phyloP scores from a whole-genome alignment of 2,113 vertebrate genomes.

The Sminthopsis crassicaudata region DNA sequence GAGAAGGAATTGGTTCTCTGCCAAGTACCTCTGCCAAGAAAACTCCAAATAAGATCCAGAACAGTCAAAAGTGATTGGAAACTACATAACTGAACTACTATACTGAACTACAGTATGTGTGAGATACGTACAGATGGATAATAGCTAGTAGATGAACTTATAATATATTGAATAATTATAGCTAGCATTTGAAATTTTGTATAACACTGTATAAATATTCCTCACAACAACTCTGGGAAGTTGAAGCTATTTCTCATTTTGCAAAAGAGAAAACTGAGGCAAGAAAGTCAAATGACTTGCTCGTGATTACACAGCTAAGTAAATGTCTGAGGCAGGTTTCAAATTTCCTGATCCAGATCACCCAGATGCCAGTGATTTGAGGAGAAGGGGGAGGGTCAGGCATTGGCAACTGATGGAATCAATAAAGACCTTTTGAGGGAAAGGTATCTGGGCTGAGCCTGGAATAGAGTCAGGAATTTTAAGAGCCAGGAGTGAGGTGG shows the following conservation, averaged over 20 bases:
- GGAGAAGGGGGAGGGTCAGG: too few relatives aligned
- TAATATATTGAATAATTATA: too few relatives aligned
- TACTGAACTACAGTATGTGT: background rate
- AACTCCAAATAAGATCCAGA: background rate
- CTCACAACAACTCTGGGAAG: too few relatives aligned
- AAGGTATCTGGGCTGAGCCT: background rate
- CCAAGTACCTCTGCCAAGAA: too few relatives aligned
- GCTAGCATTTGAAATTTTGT: background rate
- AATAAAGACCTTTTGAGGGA: background rate
- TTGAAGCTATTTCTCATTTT: background rate
- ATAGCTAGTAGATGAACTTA: background rate
- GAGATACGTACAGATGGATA: background rate
- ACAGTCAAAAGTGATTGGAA: background rate
- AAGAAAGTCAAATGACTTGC: background rate
- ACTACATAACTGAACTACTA: background rate
- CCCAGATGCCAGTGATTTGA: background rate
- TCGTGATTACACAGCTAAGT: background rate
- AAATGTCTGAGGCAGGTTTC: background rate
- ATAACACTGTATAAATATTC: background rate
- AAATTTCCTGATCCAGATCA: background rate
- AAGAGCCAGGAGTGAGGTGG: background rate
- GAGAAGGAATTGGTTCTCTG: background rate
- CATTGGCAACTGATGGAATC: background rate
- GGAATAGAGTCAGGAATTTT: too few relatives aligned
- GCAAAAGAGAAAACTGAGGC: background rate